Percentiles rank a stretch among this genome's conserved stretches.
Evolutionary conservation across 2,888 invertebrate species (phyloP).

Genomic region (Philereme vetulata): DNA sequence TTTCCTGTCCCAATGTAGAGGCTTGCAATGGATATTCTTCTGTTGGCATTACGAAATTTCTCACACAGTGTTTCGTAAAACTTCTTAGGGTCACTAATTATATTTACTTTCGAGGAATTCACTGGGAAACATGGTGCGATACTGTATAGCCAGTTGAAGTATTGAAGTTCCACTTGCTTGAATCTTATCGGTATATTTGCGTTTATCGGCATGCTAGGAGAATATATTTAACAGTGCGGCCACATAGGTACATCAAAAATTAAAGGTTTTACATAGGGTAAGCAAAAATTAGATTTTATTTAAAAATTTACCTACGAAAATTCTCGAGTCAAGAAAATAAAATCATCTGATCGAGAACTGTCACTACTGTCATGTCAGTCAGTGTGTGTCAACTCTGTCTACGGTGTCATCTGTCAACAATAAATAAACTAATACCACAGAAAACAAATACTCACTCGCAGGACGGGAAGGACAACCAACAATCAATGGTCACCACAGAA

Average conservation of each 20-base stretch:
- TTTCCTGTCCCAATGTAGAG: constrained; percentile 96
- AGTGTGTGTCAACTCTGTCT: no score
- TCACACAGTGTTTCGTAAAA: constrained; percentile 90
- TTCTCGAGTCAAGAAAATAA: no score
- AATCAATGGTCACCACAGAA: no score
- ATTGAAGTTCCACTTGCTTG: constrained; percentile 73
- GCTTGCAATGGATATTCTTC: constrained; percentile 92
- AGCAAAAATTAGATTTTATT: not conserved
- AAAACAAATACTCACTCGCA: no score
- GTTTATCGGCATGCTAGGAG: constrained; percentile 52
- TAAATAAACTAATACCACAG: no score
- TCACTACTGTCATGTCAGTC: no score
- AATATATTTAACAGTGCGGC: not conserved
- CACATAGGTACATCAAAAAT: not conserved
- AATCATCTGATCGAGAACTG: no score
- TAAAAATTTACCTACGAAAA: no score
- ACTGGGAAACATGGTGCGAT: constrained; percentile 88
- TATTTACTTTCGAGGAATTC: constrained; percentile 86
- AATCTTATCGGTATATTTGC: constrained; percentile 65
- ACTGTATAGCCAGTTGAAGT: constrained; percentile 85
- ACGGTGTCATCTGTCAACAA: no score
- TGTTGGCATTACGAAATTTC: constrained; percentile 86
- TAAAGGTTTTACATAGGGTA: not conserved
- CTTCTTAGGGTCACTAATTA: constrained; percentile 89
- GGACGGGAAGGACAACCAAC: no score